A percentile compares a stretch with the other conserved stretches of the same genome.
phyloP scores from a whole-genome alignment of 2,113 vertebrate genomes.

The Columbina picui region DNA sequence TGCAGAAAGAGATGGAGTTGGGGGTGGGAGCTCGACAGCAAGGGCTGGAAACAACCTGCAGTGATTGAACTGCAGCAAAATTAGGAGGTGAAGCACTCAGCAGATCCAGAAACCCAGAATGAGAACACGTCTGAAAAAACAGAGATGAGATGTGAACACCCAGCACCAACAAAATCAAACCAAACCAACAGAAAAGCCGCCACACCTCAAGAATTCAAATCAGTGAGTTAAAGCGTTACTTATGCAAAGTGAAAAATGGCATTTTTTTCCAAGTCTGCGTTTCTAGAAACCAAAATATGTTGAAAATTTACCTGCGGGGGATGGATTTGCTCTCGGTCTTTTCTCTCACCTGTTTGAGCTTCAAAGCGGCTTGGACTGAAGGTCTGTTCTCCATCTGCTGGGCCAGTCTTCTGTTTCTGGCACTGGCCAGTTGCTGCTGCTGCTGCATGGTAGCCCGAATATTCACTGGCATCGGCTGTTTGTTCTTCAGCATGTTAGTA shows the following conservation, averaged over 20 bases:
- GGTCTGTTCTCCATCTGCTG: constrained; percentile 99
- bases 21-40: not conserved
- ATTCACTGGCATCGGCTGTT: constrained; percentile 95
- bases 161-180: not conserved
- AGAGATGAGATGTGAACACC: constrained; percentile 48
- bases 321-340: not conserved
- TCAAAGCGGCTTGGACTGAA: constrained; percentile 95
- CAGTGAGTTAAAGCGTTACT: not conserved
- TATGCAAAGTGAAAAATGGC: not conserved
- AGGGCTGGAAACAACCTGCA: not conserved
- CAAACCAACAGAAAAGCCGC: not conserved
- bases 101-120: not conserved
- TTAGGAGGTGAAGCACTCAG: not conserved
- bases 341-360: constrained; percentile 94
- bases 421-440: constrained; percentile 94
- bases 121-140: constrained; percentile 39
- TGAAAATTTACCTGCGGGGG: not conserved
- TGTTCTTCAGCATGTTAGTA: constrained; percentile 99
- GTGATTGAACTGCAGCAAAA: not conserved
- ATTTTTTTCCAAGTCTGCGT: not conserved
- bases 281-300: not conserved
- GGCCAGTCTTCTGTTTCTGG: constrained; percentile 95
- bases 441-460: constrained; percentile 98
- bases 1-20: not conserved
- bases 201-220: not conserved